These are phyloP conservation scores for Melospiza georgiana DNA, from an alignment of 2,113 vertebrate species.

Conservation along the genomic window DNA sequence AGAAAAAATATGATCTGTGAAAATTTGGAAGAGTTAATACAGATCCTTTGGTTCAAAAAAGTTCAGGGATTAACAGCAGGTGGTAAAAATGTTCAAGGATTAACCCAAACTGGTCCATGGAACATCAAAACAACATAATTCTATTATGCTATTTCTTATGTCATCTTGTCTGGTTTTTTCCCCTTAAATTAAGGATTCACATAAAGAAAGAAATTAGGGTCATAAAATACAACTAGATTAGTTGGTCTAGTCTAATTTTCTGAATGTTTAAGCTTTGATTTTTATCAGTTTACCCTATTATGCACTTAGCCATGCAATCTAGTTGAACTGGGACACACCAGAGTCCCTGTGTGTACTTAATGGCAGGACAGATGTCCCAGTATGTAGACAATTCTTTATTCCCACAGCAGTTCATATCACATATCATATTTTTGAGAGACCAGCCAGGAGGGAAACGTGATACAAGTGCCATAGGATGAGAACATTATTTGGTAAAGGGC, in stretches of 20 bases:
- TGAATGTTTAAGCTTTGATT: neutral
- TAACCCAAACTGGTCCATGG: neutral
- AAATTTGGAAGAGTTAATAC: neutral
- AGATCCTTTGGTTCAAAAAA: neutral
- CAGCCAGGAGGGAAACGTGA: neutral
- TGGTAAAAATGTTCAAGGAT: neutral
- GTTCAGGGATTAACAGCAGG: too few species aligned
- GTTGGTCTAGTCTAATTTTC: neutral
- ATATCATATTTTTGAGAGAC: constrained; percentile 7
- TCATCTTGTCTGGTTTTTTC: neutral
- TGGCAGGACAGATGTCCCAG: neutral
- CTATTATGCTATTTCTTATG: neutral
- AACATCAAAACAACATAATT: neutral
- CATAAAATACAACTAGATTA: neutral
- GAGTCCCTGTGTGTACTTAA: neutral
- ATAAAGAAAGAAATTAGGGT: neutral
- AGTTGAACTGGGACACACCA: neutral
- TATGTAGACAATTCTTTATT: neutral
- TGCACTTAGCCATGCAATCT: neutral
- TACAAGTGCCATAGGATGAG: neutral
- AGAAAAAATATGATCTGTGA: neutral
- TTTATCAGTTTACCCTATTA: neutral
- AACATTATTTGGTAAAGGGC: neutral
- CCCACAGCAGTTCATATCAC: neutral
- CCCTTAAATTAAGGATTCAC: neutral